A percentile compares a stretch with the other conserved stretches of the same genome.
Evolutionary conservation across 1,140 invertebrate genomes (phyloP).

Genomic region (Heliconius eleuchia): DNA sequence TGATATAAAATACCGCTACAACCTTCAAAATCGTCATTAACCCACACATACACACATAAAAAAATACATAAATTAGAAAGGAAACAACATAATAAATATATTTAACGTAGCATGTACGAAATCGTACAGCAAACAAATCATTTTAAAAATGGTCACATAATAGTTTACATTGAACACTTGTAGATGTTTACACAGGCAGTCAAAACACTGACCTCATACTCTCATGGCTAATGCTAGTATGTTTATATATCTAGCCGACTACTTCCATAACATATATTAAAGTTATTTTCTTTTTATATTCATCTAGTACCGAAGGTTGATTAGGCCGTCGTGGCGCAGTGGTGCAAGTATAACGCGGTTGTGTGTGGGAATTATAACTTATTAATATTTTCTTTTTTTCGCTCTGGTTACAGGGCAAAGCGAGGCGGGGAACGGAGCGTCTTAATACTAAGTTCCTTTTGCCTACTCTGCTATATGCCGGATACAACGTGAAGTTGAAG

Average conservation of each 20-base stretch:
- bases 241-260: slow-evolving; percentile 43
- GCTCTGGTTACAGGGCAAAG: background rate
- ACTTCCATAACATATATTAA: slow-evolving; percentile 48
- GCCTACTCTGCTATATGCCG: no score
- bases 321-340: no score
- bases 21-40: background rate
- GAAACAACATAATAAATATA: background rate
- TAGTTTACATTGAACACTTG: slow-evolving; percentile 56
- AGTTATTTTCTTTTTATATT: slow-evolving; percentile 21
- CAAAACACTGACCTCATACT: slow-evolving; percentile 66
- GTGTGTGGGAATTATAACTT: no score
- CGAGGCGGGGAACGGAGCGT: no score
- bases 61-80: no score
- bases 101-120: slow-evolving; percentile 1
- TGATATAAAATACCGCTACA: background rate
- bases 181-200: slow-evolving; percentile 54
- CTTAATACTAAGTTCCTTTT: no score
- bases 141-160: slow-evolving; percentile 38
- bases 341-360: no score
- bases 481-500: no score
- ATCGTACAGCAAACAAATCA: slow-evolving; percentile 2
- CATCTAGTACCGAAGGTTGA: background rate
- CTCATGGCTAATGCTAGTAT: slow-evolving; percentile 54
- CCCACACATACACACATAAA: background rate
- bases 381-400: background rate